Base-by-base conservation (phyloP, 1,140 invertebrate genomes). In the Schlechtendalia chinensis region DNA sequence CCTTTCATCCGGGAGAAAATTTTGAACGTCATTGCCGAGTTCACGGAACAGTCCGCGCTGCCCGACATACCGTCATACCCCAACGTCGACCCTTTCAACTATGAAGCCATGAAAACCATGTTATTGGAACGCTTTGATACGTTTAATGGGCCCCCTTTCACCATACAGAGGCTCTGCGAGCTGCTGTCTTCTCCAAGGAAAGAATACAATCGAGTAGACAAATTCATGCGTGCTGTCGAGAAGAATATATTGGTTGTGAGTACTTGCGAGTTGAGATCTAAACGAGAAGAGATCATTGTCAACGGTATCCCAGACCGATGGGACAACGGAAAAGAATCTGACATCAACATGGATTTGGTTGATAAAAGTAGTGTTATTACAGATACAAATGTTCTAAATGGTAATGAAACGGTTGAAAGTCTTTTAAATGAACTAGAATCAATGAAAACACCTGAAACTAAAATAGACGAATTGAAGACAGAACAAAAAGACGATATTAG, bases 211-310 rank as follows among this genome's bases (percentile, higher is more conserved):
- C 89, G 95, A 81, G 93, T 95, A 67, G 97, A 98, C 85, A 99
- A 98, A 86, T 98, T 95, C 85, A 93, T 99, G 91, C 87, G 96
- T 74, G 97, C 96, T 0, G 89, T 97, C 50, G 95, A 97, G 84
- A 97, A 97, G 86, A 97, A 97, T 85, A 93, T 98, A 82, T 86
- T 97, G 83, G 96, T 98, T 72, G 96, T 98, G 8, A 96, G 94
- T 82, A 97, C 95, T n/a, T 91, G 95, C 56, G 96, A 98, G 85
- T 94, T 80, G 4, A 79, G 69, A 29, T 17, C 63, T 0, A 77
- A 79, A 58, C 72, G 74, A 24, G 75, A 79, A 47, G 75, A 83
- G 19, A 8, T 17, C 19, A 79, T 82, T 50, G 80, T 82, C 45
- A 83, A 83, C 22, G 83, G 83, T 14, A 71, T 82, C 12, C 82